These are phyloP conservation scores for Cepaea hortensis DNA, from an alignment of 2,888 invertebrate genomes.

Conservation along the genomic window DNA sequence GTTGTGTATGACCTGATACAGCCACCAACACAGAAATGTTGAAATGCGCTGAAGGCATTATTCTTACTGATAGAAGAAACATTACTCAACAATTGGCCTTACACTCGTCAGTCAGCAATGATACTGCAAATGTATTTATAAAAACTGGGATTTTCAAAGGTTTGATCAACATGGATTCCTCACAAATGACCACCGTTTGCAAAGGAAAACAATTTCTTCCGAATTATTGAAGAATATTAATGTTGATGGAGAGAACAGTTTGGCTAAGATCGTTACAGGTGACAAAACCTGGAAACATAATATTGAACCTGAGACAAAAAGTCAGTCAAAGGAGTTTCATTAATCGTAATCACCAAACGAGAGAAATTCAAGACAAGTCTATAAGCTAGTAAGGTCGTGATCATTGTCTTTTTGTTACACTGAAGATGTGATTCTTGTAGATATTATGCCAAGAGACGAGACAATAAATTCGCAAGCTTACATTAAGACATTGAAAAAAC, in stretches of 20 bases:
- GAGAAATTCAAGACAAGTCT: background rate
- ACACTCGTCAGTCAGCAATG: too few species aligned
- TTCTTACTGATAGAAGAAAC: too few species aligned
- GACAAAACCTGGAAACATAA: conserved; percentile 1
- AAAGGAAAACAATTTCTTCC: conserved; percentile 3
- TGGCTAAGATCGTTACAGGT: conserved; percentile 4
- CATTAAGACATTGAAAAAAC: background rate
- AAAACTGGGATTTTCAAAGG: too few species aligned
- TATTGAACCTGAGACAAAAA: conserved; percentile 11
- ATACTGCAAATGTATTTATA: too few species aligned
- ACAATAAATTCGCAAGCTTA: too few species aligned
- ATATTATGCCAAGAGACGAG: background rate
- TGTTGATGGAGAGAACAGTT: conserved; percentile 2
- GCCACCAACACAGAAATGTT: too few species aligned
- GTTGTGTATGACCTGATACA: too few species aligned
- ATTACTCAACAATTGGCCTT: too few species aligned
- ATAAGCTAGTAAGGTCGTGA: background rate
- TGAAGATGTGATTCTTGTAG: conserved; percentile 14
- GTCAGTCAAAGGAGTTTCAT: background rate
- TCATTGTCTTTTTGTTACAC: background rate
- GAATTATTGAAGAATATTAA: background rate
- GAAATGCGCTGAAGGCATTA: too few species aligned
- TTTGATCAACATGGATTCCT: too few species aligned
- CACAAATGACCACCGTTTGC: too few species aligned
- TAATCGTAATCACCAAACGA: background rate